Evolutionary conservation across 2,888 invertebrate species (phyloP).

Genomic region (Nomada lathburiana): DNA sequence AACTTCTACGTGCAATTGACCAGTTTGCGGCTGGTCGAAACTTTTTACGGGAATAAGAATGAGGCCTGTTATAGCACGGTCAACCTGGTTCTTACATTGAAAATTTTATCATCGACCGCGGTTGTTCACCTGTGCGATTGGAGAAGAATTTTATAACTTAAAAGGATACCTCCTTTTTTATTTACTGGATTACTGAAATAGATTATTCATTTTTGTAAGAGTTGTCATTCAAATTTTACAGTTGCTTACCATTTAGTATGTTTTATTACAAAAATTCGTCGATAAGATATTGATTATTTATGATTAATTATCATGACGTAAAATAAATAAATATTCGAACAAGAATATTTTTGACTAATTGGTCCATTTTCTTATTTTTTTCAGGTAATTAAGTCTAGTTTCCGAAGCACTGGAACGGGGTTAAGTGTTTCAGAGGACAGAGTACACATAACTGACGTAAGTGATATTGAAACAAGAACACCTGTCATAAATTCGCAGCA

Average conservation of each 20-base stretch:
- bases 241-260: too few species aligned
- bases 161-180: not conserved
- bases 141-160: not conserved
- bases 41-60: slow-evolving; percentile 39
- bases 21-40: slow-evolving; percentile 52
- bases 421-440: not conserved
- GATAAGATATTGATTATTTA: too few species aligned
- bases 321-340: not conserved
- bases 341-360: slow-evolving; percentile 1
- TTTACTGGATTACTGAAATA: not conserved
- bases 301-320: not conserved
- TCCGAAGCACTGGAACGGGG: not conserved
- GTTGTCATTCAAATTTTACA: too few species aligned
- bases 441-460: slow-evolving; percentile 49
- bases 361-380: slow-evolving; percentile 60
- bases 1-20: slow-evolving; percentile 63
- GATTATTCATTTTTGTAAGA: not conserved
- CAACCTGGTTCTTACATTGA: slow-evolving; percentile 1
- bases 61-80: not conserved
- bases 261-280: too few species aligned
- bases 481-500: slow-evolving; percentile 41
- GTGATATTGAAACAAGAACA: slow-evolving; percentile 62
- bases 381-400: slow-evolving; percentile 60
- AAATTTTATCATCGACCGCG: slow-evolving; percentile 2
- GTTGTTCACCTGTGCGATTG: too few species aligned